Evolutionary conservation across 1,140 invertebrate species (phyloP).

Genomic region (Olivierus martensii): DNA sequence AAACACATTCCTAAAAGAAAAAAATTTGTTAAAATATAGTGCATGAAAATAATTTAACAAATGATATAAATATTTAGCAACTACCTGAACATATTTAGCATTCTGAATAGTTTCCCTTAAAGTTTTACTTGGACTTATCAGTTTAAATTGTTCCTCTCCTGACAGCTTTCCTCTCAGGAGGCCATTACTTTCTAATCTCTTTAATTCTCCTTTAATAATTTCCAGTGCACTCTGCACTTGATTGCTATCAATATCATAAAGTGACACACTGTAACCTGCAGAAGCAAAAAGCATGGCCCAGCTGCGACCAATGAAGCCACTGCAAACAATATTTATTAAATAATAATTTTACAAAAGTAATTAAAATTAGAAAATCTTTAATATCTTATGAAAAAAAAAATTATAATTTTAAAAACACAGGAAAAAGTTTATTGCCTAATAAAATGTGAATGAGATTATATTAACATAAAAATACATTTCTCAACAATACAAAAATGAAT

Average conservation of each 20-base stretch:
- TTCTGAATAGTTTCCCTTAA: conserved; percentile 27
- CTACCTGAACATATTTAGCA: conserved; percentile 21
- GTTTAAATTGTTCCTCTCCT: conserved; percentile 54
- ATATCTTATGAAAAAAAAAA: no score
- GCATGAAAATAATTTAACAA: no score
- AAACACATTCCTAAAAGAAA: conserved; percentile 63
- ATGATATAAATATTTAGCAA: no score
- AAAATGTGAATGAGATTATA: no score
- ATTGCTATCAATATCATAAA: conserved; percentile 66
- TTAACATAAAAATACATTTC: no score
- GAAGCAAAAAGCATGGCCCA: conserved; percentile 93
- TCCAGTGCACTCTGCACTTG: conserved; percentile 51
- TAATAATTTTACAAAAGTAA: neutral
- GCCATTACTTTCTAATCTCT: conserved; percentile 49
- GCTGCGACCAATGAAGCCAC: conserved; percentile 82
- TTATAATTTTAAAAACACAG: no score
- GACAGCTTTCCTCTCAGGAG: conserved; percentile 56
- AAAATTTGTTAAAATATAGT: neutral
- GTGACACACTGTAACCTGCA: conserved; percentile 65
- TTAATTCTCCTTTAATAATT: conserved; percentile 58
- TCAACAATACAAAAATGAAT: no score
- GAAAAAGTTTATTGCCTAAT: no score
- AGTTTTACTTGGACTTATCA: conserved; percentile 41
- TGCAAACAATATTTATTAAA: conserved; percentile 26
- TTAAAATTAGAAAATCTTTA: neutral